Conservation (phyloP, 2,113 vertebrate species). For the Hymenochirus boettgeri region DNA sequence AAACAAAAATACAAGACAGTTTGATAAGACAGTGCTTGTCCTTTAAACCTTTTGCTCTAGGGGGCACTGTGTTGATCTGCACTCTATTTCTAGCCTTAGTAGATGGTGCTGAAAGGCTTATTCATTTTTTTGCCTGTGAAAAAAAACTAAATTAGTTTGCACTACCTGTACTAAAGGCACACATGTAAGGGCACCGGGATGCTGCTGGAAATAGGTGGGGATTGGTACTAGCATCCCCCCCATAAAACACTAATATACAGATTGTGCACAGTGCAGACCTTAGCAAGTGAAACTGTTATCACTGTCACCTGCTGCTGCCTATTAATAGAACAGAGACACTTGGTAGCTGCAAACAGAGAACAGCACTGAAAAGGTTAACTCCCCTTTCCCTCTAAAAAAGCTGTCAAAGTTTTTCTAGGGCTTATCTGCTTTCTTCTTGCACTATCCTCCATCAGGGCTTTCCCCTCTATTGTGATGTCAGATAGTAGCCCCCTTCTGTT, state of each 20-base stretch:
- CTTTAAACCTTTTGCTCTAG: neutral
- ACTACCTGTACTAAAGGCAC: slow-evolving; percentile 22
- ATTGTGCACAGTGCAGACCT: slow-evolving; percentile 23
- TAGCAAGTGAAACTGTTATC: slow-evolving; percentile 21
- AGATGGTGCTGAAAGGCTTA: slow-evolving; percentile 7
- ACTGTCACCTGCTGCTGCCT: neutral
- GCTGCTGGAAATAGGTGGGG: slow-evolving; percentile 13
- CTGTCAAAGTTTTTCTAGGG: slow-evolving; percentile 40
- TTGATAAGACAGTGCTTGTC: neutral
- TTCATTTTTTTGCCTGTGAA: neutral
- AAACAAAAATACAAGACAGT: too few relatives aligned
- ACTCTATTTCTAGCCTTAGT: neutral
- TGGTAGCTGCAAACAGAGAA: neutral
- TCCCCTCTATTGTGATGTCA: slow-evolving; percentile 12
- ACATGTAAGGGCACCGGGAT: too few relatives aligned
- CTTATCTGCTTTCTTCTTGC: slow-evolving; percentile 19
- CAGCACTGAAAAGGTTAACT: slow-evolving; percentile 29
- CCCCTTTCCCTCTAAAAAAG: slow-evolving; percentile 26
- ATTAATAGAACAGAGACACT: neutral
- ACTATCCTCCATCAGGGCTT: slow-evolving; percentile 29
- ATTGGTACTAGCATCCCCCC: slow-evolving; percentile 32
- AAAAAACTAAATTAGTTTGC: slow-evolving; percentile 4
- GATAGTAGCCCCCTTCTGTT: slow-evolving; percentile 13
- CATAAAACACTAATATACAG: neutral
- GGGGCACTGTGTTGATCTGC: neutral